Base-by-base conservation (phyloP, 2,888 invertebrate genomes). In the Heterodera filipjevi region DNA sequence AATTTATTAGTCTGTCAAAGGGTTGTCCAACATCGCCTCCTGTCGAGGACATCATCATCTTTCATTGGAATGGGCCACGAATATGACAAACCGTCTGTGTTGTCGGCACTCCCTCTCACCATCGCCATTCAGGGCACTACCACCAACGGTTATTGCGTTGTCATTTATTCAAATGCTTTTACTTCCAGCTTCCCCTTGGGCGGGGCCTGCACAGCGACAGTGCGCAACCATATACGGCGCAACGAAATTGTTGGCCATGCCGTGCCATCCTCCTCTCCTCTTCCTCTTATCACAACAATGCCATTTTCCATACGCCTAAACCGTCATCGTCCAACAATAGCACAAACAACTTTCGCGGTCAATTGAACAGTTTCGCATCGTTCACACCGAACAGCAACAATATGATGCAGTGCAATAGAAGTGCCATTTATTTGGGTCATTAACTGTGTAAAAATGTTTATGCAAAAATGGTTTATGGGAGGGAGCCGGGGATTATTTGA, bases 71-170 rank as follows among this genome's bases (percentile, higher is more conserved):
- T 8, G 6, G 68, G 27, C 10, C 59, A 59, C 10, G 59, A 59
- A 8, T 59, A 22, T n/a, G 59, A 59, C 59, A 59, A 59, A 59
- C 22, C 59, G 6, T n/a, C 59, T 1, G 10, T n/a, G n/a, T n/a
- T n/a, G n/a, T n/a, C 27, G 59, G 59, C 59, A 27, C 75, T 59
- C 30, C 75, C 12, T 44, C 75, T 44, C 32, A 49, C 30, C 46
- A 46, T 66, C 75, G 44, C 46, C 32, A 44, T 49, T 46, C 70
- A 19, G 73, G 76, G 5, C 53, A 72, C 66, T 74, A 71, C 32
- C 80, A 80, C 66, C 80, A 80, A 71, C 80, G 80, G 46, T 80
- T 70, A n/a, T n/a, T n/a, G n/a, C n/a, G n/a, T n/a, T n/a, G n/a
- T n/a, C n/a, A n/a, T 6, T n/a, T 81, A 27, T 32, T 6, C 16